Percentiles rank a stretch among this genome's conserved stretches.
Evolutionary conservation across 2,888 invertebrate genomes (phyloP).

Genomic region (Xylocampa areola): DNA sequence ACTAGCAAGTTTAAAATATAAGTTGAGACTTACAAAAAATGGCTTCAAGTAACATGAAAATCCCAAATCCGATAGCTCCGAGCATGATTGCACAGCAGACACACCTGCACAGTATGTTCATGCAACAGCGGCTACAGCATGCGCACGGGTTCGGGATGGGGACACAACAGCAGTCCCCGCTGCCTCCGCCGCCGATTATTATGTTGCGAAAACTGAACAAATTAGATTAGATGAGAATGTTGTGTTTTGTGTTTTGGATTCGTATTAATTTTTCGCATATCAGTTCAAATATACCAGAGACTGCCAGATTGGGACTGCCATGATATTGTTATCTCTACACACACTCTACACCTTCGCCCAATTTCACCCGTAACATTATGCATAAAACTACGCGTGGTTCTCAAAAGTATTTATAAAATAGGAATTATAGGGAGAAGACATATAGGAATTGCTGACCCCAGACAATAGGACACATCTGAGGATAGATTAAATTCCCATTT

Average conservation of each 20-base stretch:
- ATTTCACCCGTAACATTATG: no score
- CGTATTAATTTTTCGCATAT: no score
- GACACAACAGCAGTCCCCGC: conserved; percentile 62
- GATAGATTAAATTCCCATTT: no score
- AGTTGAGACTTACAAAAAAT: conserved; percentile 59
- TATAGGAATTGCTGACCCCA: no score
- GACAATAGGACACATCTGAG: no score
- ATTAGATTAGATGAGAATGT: neutral
- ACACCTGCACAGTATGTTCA: conserved; percentile 62
- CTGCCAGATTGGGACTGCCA: no score
- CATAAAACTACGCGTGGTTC: no score
- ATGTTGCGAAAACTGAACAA: conserved; percentile 70
- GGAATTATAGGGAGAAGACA: no score
- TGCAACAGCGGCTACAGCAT: conserved; percentile 68
- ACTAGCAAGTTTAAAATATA: neutral
- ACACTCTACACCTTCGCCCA: no score
- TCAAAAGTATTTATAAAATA: no score
- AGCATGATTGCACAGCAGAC: conserved; percentile 64
- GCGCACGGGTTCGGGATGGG: conserved; percentile 70
- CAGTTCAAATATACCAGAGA: neutral
- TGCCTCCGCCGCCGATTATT: conserved; percentile 67
- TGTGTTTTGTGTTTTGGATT: no score
- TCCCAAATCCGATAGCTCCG: conserved; percentile 53
- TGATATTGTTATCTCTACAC: no score
- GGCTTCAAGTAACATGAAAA: conserved; percentile 62